These are phyloP conservation scores for Teleiodes luculella DNA, from an alignment of 2,888 invertebrate species.

Conservation along the genomic window DNA sequence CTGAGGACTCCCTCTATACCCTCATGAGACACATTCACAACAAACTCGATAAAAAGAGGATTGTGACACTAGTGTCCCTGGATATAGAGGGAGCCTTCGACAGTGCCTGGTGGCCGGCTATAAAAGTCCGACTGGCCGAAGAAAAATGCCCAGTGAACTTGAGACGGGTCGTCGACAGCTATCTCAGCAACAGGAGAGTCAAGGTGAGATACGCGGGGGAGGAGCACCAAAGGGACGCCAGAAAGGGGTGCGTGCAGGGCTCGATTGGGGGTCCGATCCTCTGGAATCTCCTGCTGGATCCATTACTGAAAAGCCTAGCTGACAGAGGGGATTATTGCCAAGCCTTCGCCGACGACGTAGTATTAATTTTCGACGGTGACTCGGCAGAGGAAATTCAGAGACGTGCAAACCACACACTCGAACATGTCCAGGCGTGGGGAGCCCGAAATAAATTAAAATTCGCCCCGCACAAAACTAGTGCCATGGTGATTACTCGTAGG, in stretches of 20 bases:
- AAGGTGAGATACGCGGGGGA: not conserved
- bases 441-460: not conserved
- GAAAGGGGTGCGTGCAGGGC: not conserved
- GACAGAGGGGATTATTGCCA: not conserved
- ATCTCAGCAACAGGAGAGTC: not conserved
- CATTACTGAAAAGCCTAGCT: not conserved
- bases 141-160: constrained; percentile 13
- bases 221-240: not conserved
- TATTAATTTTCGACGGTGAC: too few relatives aligned
- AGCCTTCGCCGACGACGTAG: too few relatives aligned
- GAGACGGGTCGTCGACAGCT: constrained; percentile 10
- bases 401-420: not conserved
- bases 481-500: not conserved
- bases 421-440: constrained; percentile 2
- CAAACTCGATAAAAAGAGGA: not conserved
- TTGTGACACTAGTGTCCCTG: not conserved
- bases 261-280: not conserved
- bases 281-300: not conserved
- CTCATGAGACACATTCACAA: constrained; percentile 2
- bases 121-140: constrained; percentile 13
- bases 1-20: constrained; percentile 6
- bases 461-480: not conserved
- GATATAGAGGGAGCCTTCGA: constrained; percentile 1
- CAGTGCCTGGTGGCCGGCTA: constrained; percentile 20
- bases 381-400: not conserved